Conservation (phyloP, 2,888 invertebrate genomes). For the Netelia inedita region DNA sequence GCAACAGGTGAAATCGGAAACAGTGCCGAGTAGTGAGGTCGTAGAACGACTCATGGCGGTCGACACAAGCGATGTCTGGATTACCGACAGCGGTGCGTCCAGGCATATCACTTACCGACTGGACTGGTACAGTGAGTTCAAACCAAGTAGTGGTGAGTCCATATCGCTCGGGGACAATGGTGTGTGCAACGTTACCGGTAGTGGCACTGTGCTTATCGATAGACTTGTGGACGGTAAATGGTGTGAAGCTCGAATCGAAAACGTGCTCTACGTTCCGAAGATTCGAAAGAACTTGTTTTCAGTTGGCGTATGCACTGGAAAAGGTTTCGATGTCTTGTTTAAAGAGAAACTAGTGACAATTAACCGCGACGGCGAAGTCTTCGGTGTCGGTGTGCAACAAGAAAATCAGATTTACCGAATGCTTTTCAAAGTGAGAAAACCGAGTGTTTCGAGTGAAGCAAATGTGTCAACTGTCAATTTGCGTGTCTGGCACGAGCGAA, state of each 20-base stretch:
- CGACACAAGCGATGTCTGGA: constrained; percentile 57
- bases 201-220: constrained; percentile 58
- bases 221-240: constrained; percentile 61
- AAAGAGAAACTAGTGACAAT: constrained; percentile 12
- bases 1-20: not conserved
- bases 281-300: not conserved
- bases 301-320: not conserved
- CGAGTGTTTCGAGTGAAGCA: not conserved
- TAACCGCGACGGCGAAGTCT: constrained; percentile 7
- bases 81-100: constrained; percentile 2
- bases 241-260: constrained; percentile 52
- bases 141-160: constrained; percentile 23
- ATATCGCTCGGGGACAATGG: constrained; percentile 56
- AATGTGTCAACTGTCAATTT: constrained; percentile 49
- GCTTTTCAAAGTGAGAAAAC: constrained; percentile 45
- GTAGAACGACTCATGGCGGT: constrained; percentile 42
- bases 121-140: constrained; percentile 45
- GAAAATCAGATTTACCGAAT: constrained; percentile 52
- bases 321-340: constrained; percentile 20
- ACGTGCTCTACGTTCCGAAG: constrained; percentile 66
- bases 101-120: not conserved
- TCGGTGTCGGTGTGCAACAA: constrained; percentile 57
- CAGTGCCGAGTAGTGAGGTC: constrained; percentile 1
- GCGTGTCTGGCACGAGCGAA: constrained; percentile 38
- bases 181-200: constrained; percentile 43